Base-by-base conservation (phyloP, 92 coral and sea anemone species). In the Porites evermanni region DNA sequence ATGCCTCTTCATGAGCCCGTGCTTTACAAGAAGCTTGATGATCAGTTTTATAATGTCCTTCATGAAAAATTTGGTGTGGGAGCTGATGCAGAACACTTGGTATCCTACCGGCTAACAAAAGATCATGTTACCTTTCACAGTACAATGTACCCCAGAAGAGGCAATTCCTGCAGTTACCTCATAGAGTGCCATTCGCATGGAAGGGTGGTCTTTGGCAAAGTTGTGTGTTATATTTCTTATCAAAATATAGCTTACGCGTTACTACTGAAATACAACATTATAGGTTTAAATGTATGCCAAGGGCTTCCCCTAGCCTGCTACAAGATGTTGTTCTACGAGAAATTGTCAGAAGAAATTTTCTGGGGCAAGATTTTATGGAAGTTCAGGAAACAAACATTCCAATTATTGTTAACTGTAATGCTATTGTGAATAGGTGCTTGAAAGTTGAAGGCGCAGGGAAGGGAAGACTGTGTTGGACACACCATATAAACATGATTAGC, bases 281-380 rank as follows among this genome's bases (percentile, higher is more conserved):
- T 87, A n/a, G 90, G 83, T 13, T 3, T 17, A 12, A 86, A 86
- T 75, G 87, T 86, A 6, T 86, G 93, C 53, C 87, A 85, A 24
- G 71, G 66, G 2, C 79, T 90, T 20, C 82, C 59, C n/a, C n/a
- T n/a, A n/a, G n/a, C 16, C 68, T 53, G 12, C 90, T 87, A 26
- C 52, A 75, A n/a, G 93, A 86, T 16, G 78, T 12, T 12, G 93
- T 90, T 65, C 61, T 90, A 44, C 65, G 72, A 74, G 81, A 58
- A 66, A 51, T 90, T 24, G 78, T 90, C 8, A 38, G 67, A 3
- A 67, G 52, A 50, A 86, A 86, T 8, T 52, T 86, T 47, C 2
- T 6, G 13, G 59, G 59, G 1, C 10, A 54, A 8, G 1, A 54
- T 12, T 54, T 5, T 54, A 12, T 54, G 10, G 59, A 54, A 12